Evolutionary conservation across 2,797 vertebrate species (phyloP).

Genomic region (Margarornis squamiger): DNA sequence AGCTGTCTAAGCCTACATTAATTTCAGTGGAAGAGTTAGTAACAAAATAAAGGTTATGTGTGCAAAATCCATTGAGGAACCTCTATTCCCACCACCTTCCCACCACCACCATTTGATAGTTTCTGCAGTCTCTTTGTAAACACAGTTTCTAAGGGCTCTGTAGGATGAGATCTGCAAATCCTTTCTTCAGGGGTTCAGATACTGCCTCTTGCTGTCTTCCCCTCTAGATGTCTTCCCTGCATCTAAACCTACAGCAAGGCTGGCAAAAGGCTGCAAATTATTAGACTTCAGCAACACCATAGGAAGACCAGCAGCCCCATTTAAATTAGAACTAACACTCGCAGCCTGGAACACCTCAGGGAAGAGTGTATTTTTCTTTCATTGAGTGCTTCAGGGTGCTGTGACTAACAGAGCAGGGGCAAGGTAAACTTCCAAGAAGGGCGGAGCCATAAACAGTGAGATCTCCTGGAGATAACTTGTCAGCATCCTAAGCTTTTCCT

Average conservation of each 20-base stretch:
- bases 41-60: background rate
- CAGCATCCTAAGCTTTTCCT: background rate
- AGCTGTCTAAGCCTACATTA: background rate
- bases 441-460: background rate
- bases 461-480: background rate
- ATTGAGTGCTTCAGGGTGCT: background rate
- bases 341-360: background rate
- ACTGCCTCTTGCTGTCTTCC: accelerated
- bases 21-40: background rate
- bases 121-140: background rate
- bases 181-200: background rate
- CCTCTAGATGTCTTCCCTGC: background rate
- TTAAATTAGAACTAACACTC: background rate
- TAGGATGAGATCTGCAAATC: background rate
- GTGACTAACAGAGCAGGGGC: background rate
- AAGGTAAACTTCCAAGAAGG: background rate
- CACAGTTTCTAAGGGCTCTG: background rate
- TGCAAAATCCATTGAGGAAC: background rate
- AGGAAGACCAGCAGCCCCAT: background rate
- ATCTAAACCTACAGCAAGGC: background rate
- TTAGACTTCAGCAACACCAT: background rate
- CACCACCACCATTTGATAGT: background rate
- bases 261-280: background rate
- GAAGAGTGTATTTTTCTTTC: background rate
- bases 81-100: background rate